phyloP scores from a whole-genome alignment of 2,113 vertebrate species.

The Suricata suricatta region DNA sequence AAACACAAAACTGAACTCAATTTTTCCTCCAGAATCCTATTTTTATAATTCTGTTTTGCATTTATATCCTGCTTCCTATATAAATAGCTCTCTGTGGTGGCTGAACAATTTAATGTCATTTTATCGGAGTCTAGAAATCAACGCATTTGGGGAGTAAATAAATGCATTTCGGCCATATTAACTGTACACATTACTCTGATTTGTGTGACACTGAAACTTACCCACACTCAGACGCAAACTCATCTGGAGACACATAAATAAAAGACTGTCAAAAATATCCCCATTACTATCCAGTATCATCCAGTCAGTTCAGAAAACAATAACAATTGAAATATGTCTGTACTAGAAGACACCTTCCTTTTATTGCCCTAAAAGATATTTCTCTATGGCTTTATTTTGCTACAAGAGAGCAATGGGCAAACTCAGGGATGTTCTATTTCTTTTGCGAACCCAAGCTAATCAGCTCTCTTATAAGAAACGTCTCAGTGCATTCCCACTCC shows the following conservation, averaged over 20 bases:
- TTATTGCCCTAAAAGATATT: slow-evolving; percentile 69
- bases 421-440: background rate
- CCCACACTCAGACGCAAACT: background rate
- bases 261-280: slow-evolving; percentile 16
- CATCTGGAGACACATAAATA: slow-evolving; percentile 59
- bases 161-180: background rate
- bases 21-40: slow-evolving; percentile 77
- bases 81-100: slow-evolving; percentile 7
- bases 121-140: slow-evolving; percentile 20
- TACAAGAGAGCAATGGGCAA: slow-evolving; percentile 10
- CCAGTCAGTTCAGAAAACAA: slow-evolving; percentile 62
- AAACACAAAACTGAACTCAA: slow-evolving; percentile 78
- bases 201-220: background rate
- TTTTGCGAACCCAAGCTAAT: background rate
- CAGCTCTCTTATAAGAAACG: background rate
- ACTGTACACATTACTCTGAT: background rate
- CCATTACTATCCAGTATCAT: background rate
- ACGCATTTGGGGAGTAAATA: background rate
- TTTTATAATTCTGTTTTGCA: slow-evolving; percentile 80
- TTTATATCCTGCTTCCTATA: background rate
- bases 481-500: background rate
- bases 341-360: slow-evolving; percentile 54
- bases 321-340: slow-evolving; percentile 65
- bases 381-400: slow-evolving; percentile 63
- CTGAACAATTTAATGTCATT: background rate